These are phyloP conservation scores for Clupea harengus DNA, from an alignment of 2,113 vertebrate species.

Conservation along the genomic window DNA sequence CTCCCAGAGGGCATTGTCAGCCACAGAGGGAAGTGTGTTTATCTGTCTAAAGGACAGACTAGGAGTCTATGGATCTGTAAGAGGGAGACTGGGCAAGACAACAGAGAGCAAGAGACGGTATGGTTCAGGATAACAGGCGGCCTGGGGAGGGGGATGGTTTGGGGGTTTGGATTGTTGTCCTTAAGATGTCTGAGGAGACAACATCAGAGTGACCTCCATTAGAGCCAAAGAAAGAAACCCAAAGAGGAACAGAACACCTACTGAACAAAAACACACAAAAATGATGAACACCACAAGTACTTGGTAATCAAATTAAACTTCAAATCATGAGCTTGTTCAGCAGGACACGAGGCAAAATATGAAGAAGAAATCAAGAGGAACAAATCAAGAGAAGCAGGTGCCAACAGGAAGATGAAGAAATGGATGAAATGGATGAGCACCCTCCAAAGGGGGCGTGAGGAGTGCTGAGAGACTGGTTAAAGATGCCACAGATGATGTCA, in stretches of 20 bases:
- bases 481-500: background rate
- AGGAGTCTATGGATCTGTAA: background rate
- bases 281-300: background rate
- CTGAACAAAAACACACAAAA: slow-evolving; percentile 18
- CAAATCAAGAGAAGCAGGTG: background rate
- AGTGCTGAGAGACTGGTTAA: background rate
- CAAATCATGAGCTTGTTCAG: background rate
- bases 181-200: slow-evolving; percentile 14
- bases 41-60: background rate
- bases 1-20: background rate
- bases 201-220: background rate
- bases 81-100: no score
- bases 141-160: background rate
- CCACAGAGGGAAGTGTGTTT: background rate
- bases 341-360: background rate
- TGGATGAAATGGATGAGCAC: background rate
- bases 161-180: background rate
- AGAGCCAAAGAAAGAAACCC: background rate
- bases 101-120: background rate
- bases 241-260: background rate
- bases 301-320: background rate
- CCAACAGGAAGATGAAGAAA: background rate
- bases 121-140: background rate
- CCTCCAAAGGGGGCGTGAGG: background rate
- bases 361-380: background rate